Evolutionary conservation across 2,113 vertebrate species (phyloP).

Genomic region (Stigmatopora nigra): DNA sequence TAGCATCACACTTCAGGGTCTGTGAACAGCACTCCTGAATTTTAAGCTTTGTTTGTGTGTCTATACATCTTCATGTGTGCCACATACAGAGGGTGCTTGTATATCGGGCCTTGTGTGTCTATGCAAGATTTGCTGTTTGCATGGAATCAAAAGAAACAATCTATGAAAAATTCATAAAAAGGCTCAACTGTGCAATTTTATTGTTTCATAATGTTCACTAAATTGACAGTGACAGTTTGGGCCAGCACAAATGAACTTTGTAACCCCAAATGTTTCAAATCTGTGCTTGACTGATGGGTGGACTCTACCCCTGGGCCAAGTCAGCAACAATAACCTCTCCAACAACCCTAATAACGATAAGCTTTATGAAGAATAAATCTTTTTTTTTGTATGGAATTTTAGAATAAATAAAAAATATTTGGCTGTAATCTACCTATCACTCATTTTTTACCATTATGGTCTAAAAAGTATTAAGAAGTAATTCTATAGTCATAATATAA

Average conservation of each 20-base stretch:
- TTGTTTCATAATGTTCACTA: neutral
- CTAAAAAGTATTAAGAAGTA: no score
- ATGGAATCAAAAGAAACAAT: neutral
- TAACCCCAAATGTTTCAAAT: neutral
- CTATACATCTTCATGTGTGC: neutral
- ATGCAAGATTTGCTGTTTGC: neutral
- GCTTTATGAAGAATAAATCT: neutral
- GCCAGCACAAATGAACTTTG: neutral
- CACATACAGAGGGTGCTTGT: neutral
- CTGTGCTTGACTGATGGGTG: neutral
- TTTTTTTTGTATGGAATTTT: neutral
- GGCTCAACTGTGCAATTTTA: neutral
- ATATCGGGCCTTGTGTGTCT: slow-evolving; percentile 2
- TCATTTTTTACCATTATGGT: no score
- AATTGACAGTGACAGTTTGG: neutral
- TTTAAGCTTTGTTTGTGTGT: slow-evolving; percentile 47
- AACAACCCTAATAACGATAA: neutral
- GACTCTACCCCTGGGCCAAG: neutral
- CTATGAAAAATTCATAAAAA: neutral
- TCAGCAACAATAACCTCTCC: neutral
- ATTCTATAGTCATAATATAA: no score
- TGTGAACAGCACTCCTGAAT: slow-evolving; percentile 66
- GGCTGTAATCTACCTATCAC: no score
- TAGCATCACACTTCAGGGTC: slow-evolving; percentile 91
- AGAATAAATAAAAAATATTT: no score